phyloP scores from a whole-genome alignment of 2,888 invertebrate species.

The Ophion slaviceki region DNA sequence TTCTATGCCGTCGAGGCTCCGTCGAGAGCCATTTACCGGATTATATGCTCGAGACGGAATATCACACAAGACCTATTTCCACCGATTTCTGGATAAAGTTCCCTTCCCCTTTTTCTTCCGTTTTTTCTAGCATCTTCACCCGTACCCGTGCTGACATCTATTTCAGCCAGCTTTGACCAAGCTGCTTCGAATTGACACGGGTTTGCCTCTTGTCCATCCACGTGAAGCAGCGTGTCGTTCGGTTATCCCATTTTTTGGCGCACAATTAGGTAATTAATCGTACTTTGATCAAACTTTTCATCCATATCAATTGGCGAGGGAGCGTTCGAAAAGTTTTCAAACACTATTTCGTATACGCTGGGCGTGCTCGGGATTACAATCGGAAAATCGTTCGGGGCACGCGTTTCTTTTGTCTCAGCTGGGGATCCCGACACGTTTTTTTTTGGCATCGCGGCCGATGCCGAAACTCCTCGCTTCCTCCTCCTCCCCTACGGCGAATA shows the following conservation, averaged over 20 bases:
- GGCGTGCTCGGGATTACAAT: background rate
- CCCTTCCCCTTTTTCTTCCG: background rate
- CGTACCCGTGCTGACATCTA: slow-evolving; percentile 61
- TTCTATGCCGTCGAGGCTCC: no score
- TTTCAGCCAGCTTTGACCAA: slow-evolving; percentile 14
- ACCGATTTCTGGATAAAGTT: background rate
- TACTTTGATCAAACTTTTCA: slow-evolving; percentile 22
- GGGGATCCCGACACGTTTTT: slow-evolving; percentile 68
- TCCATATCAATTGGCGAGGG: background rate
- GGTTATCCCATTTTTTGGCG: slow-evolving; percentile 75
- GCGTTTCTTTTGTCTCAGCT: slow-evolving; percentile 65
- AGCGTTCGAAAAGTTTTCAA: background rate
- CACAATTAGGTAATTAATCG: slow-evolving; percentile 76
- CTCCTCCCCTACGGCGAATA: slow-evolving; percentile 32
- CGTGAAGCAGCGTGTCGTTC: slow-evolving; percentile 73
- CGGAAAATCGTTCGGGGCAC: slow-evolving; percentile 7
- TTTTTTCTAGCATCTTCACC: slow-evolving; percentile 5
- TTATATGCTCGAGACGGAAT: no score
- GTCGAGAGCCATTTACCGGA: no score
- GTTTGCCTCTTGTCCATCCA: slow-evolving; percentile 71
- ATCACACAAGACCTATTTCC: background rate
- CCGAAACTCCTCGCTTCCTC: slow-evolving; percentile 14
- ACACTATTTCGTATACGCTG: no score
- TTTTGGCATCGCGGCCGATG: slow-evolving; percentile 8
- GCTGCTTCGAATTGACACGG: slow-evolving; percentile 61